These are phyloP conservation scores for Galerucella nymphaeae DNA, from an alignment of 2,888 invertebrate genomes.

Conservation along the genomic window DNA sequence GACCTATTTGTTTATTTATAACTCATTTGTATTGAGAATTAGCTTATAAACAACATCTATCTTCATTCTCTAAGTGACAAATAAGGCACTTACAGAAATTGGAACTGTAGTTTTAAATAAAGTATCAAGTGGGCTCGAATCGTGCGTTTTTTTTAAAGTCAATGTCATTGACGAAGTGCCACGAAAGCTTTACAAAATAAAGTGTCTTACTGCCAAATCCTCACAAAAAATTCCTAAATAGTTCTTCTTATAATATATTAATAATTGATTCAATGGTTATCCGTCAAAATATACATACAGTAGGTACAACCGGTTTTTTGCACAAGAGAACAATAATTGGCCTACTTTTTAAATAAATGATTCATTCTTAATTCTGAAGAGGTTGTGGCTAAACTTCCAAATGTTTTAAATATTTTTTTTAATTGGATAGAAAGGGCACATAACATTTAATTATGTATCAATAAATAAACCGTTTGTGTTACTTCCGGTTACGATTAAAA, in stretches of 20 bases:
- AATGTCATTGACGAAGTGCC: neutral
- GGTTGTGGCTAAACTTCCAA: neutral
- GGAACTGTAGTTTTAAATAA: neutral
- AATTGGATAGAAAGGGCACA: too few species aligned
- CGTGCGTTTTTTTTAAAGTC: neutral
- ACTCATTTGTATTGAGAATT: neutral
- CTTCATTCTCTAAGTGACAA: conserved; percentile 5
- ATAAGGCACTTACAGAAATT: conserved; percentile 1
- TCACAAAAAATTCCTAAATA: too few species aligned
- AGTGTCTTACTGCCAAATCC: too few species aligned
- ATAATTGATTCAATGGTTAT: neutral
- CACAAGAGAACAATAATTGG: conserved; percentile 12
- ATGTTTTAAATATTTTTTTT: too few species aligned
- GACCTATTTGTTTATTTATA: conserved; percentile 3
- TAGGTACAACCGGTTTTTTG: neutral
- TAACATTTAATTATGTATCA: too few species aligned
- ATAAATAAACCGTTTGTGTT: too few species aligned
- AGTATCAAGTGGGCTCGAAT: neutral
- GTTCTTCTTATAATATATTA: too few species aligned
- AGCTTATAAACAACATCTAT: neutral
- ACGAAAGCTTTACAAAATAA: too few species aligned
- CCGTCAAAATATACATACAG: neutral
- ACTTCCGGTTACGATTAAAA: neutral
- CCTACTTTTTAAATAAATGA: conserved; percentile 36
- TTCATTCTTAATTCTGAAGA: conserved; percentile 42